Evolutionary conservation across 2,888 invertebrate species (phyloP).

Genomic region (Gerosis bhagava): DNA sequence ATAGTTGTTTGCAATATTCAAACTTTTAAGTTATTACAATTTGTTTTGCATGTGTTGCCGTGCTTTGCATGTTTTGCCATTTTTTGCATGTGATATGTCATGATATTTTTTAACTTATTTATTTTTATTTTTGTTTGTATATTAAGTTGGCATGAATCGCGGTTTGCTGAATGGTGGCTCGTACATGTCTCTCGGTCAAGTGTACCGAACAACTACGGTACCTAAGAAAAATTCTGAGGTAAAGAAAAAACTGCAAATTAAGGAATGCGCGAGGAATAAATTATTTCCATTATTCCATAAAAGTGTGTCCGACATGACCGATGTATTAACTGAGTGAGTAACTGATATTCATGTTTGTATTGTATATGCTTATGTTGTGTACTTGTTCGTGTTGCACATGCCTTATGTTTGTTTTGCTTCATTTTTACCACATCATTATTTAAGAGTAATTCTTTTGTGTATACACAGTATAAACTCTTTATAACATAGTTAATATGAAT

Average conservation of each 20-base stretch:
- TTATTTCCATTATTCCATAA: conserved; percentile 46
- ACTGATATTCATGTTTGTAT: too few relatives aligned
- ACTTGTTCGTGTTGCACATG: conserved; percentile 1
- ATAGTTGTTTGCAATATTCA: conserved; percentile 20
- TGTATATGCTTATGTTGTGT: too few relatives aligned
- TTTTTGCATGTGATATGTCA: conserved; percentile 34
- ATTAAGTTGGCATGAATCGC: conserved; percentile 83
- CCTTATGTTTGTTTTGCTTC: too few relatives aligned
- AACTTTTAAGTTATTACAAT: conserved; percentile 11
- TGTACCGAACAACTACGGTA: conserved; percentile 84
- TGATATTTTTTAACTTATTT: conserved; percentile 36
- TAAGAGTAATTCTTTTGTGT: too few relatives aligned
- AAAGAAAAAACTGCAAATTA: conserved; percentile 83
- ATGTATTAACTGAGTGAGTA: conserved; percentile 47
- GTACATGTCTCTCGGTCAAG: conserved; percentile 84
- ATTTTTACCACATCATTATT: too few relatives aligned
- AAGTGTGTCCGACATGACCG: conserved; percentile 36
- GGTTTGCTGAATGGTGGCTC: conserved; percentile 82
- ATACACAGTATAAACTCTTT: too few relatives aligned
- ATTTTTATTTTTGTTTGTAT: conserved; percentile 51
- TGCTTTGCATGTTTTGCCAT: conserved; percentile 19
- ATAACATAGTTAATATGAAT: too few relatives aligned
- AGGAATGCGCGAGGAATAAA: conserved; percentile 59
- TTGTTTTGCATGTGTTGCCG: background rate
- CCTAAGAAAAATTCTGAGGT: conserved; percentile 76